Conservation (phyloP, 2,113 vertebrate species). For the Peucedramus taeniatus region DNA sequence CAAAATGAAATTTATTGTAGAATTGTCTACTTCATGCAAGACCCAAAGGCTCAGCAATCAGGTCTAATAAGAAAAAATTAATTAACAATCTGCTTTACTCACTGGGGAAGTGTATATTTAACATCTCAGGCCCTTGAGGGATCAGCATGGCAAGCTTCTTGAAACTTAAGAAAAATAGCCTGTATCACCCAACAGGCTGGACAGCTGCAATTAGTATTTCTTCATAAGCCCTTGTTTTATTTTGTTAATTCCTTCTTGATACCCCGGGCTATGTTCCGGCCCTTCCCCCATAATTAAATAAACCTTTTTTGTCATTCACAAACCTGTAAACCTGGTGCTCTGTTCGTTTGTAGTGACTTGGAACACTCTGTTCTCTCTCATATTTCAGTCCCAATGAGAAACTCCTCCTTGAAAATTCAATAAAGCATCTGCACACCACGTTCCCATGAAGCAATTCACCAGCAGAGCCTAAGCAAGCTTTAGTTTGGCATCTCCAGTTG, state of each 20-base stretch:
- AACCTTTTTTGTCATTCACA: slow-evolving; percentile 22
- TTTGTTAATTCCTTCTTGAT: slow-evolving; percentile 24
- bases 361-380: slow-evolving; percentile 59
- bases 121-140: slow-evolving; percentile 12
- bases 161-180: slow-evolving; percentile 14
- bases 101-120: slow-evolving; percentile 7
- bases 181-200: background rate
- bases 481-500: slow-evolving; percentile 20
- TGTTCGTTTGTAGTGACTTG: background rate
- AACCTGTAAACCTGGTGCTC: slow-evolving; percentile 10
- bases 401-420: slow-evolving; percentile 51
- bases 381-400: slow-evolving; percentile 38
- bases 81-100: slow-evolving; percentile 44
- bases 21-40: background rate
- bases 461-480: slow-evolving; percentile 10
- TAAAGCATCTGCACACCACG: slow-evolving; percentile 32
- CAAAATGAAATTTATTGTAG: background rate
- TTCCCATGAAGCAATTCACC: slow-evolving; percentile 31
- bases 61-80: slow-evolving; percentile 15
- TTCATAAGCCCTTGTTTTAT: slow-evolving; percentile 5
- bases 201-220: slow-evolving; percentile 44
- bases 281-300: slow-evolving; percentile 43
- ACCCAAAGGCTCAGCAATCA: background rate
- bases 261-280: slow-evolving; percentile 38
- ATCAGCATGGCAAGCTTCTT: slow-evolving; percentile 2